phyloP scores from a whole-genome alignment of 2,797 vertebrate genomes.

The Lacerta bilineata region DNA sequence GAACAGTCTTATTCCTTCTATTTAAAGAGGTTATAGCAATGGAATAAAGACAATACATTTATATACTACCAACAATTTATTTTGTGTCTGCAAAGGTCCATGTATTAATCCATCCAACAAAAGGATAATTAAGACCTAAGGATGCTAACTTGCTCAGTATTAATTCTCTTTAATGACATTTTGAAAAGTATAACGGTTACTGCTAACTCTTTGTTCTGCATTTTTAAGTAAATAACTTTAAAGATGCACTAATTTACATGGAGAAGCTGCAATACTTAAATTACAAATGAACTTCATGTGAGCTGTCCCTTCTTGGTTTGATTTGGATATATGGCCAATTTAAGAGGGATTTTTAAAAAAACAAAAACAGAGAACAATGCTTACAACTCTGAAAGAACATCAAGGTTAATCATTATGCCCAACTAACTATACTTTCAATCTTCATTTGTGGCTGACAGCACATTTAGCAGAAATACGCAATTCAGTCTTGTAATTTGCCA shows the following conservation, averaged over 20 bases:
- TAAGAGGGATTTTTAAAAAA: neutral
- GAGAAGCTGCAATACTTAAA: neutral
- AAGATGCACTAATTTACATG: neutral
- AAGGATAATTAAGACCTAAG: neutral
- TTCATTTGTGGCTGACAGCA: neutral
- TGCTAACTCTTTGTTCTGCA: neutral
- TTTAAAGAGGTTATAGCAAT: neutral
- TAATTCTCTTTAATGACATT: neutral
- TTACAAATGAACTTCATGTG: neutral
- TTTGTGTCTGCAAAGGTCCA: neutral
- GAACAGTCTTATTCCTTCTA: neutral
- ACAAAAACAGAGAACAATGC: neutral
- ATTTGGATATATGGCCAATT: neutral
- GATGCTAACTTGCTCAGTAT: neutral
- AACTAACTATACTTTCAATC: neutral
- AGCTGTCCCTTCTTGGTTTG: neutral
- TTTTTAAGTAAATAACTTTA: neutral
- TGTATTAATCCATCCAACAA: neutral
- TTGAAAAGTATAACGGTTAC: neutral
- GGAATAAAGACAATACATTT: neutral
- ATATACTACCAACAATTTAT: neutral
- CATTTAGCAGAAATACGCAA: neutral
- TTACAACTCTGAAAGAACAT: neutral
- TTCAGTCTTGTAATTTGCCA: slow-evolving; percentile 1
- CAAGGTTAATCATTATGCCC: neutral